A percentile compares a stretch with the other conserved stretches of the same genome.
phyloP scores from a whole-genome alignment of 2,113 vertebrate genomes.

The Cochlearius cochlearius region DNA sequence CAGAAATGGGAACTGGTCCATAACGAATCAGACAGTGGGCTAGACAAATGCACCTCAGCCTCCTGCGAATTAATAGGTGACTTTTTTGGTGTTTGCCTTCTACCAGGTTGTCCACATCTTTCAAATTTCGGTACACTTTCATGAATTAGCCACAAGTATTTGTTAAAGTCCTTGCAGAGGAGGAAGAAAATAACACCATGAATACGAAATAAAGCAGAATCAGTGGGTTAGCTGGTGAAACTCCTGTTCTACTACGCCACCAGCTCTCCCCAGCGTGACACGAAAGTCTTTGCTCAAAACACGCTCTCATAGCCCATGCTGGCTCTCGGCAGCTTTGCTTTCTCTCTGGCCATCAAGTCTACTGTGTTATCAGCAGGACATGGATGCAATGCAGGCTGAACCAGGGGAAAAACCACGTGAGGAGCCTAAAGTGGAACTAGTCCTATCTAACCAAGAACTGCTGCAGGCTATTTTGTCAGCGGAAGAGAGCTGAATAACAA shows the following conservation, averaged over 20 bases:
- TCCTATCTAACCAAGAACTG: conserved; percentile 26
- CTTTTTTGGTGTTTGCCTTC: not conserved
- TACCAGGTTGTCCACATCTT: not conserved
- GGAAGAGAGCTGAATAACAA: conserved; percentile 38
- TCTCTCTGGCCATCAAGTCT: not conserved
- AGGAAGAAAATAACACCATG: not conserved
- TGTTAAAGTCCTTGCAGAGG: not conserved
- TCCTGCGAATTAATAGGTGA: not conserved
- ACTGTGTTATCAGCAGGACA: not conserved
- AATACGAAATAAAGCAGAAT: not conserved
- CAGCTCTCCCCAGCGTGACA: not conserved
- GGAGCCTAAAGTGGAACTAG: conserved; percentile 16
- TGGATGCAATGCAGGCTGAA: not conserved
- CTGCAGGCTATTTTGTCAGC: conserved; percentile 44
- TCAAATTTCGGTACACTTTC: not conserved
- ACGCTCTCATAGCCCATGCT: rapidly evolving
- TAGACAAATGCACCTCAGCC: not conserved
- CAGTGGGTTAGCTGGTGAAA: not conserved
- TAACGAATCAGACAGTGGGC: not conserved
- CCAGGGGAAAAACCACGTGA: not conserved
- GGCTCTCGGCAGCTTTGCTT: not conserved
- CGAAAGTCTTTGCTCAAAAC: not conserved
- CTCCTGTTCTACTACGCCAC: not conserved
- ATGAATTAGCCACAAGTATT: not conserved
- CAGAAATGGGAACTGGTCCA: not conserved